Percentiles rank a stretch among this genome's conserved stretches.
Conservation (phyloP, 2,797 vertebrate species). For the Chaunax sp. region DNA sequence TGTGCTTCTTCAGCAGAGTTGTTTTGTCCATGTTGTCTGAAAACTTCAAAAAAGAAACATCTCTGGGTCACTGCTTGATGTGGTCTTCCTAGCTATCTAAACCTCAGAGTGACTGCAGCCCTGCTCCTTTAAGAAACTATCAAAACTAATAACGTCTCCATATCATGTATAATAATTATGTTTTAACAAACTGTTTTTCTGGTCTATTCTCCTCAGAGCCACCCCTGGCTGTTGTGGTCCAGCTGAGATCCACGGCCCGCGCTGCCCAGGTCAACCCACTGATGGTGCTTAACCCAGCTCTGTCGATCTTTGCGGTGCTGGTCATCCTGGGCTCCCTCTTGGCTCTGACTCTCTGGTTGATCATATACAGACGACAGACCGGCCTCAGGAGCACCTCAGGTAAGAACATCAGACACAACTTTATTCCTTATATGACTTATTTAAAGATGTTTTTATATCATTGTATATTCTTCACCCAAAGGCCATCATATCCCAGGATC, state of each 20-base stretch:
- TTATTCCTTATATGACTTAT: not conserved
- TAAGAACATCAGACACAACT: conserved; percentile 18
- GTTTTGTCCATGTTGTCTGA: not conserved
- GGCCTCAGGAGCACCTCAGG: conserved; percentile 50
- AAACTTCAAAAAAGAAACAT: not conserved
- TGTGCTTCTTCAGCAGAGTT: not conserved
- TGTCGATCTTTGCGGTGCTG: conserved; percentile 73
- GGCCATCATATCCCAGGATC: not conserved
- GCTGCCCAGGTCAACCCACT: not conserved
- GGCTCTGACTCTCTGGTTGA: conserved; percentile 72
- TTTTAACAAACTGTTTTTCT: no score
- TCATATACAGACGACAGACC: conserved; percentile 69
- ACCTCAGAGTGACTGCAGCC: not conserved
- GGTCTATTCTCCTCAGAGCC: conserved; percentile 46
- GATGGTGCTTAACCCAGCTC: conserved; percentile 33
- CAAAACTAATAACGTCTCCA: no score
- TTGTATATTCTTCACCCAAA: not conserved
- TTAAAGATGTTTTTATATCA: not conserved
- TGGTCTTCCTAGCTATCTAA: not conserved
- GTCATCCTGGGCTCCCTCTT: conserved; percentile 62
- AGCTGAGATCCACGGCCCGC: conserved; percentile 4
- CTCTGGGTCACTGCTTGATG: not conserved
- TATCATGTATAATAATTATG: no score
- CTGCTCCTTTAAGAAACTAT: conserved; percentile 1
- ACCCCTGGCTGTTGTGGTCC: not conserved